These are phyloP conservation scores for Sebastes alutus DNA, from an alignment of 2,797 vertebrate species.

Conservation along the genomic window DNA sequence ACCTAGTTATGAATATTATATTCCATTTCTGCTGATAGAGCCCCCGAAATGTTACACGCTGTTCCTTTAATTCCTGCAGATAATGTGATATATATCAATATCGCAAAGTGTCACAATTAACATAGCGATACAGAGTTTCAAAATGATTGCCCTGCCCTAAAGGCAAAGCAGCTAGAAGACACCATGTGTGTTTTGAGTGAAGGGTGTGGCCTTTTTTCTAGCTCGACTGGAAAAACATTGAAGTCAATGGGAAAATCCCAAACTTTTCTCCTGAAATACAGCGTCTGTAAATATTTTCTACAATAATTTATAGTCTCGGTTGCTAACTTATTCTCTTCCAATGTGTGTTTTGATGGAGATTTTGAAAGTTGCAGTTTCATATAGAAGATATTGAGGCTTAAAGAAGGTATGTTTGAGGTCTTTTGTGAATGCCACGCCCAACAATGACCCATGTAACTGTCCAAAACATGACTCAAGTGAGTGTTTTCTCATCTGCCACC, in stretches of 20 bases:
- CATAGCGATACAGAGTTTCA: background rate
- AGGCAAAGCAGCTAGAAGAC: background rate
- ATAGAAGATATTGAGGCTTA: background rate
- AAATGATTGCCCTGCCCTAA: background rate
- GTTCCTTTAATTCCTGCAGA: background rate
- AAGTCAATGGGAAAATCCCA: background rate
- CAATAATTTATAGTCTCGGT: background rate
- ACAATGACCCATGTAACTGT: background rate
- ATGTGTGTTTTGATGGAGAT: background rate
- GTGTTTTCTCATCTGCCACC: background rate
- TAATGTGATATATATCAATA: background rate
- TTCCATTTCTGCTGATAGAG: no score
- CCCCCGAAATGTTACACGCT: no score
- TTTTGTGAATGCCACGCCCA: background rate
- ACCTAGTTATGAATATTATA: no score
- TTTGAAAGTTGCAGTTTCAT: background rate
- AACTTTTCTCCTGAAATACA: background rate
- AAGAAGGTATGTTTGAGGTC: background rate
- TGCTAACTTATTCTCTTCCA: background rate
- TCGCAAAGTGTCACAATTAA: background rate
- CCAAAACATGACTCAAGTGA: background rate
- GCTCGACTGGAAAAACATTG: background rate
- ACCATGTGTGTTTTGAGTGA: background rate
- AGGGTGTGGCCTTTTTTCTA: background rate
- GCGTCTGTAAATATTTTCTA: background rate